Evolutionary conservation across 64 coral and sea anemone genomes (phyloP).

Genomic region (Anthopleura sola): DNA sequence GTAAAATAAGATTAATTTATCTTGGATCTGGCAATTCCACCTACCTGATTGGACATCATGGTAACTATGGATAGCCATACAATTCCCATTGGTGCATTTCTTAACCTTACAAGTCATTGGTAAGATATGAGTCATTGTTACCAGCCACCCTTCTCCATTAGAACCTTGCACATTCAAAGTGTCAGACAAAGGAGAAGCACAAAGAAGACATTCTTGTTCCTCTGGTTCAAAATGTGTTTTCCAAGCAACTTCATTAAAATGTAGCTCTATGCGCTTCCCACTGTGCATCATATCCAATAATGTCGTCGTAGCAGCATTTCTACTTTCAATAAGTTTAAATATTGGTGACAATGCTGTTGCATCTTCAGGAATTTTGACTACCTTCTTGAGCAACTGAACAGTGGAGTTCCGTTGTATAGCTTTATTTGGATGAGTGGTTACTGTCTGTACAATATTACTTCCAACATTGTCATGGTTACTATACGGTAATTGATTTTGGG

Average conservation of each 20-base stretch:
- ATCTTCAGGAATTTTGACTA: slow-evolving; percentile 34
- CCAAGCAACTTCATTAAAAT: slow-evolving; percentile 35
- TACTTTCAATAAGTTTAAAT: slow-evolving; percentile 35
- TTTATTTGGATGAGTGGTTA: not conserved
- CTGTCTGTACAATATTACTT: not conserved
- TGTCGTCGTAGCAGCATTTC: slow-evolving; percentile 22
- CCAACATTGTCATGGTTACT: not conserved
- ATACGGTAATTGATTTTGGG: not conserved
- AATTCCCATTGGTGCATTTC: slow-evolving; percentile 20
- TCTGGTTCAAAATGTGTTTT: slow-evolving; percentile 26
- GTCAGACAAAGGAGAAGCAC: slow-evolving; percentile 13
- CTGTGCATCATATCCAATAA: slow-evolving; percentile 11
- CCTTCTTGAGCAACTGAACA: not conserved
- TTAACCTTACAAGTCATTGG: slow-evolving; percentile 26
- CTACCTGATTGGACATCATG: slow-evolving; percentile 33
- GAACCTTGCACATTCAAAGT: slow-evolving; percentile 16
- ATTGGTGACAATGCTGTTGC: slow-evolving; percentile 15
- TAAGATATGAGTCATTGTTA: slow-evolving; percentile 25
- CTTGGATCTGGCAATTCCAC: not conserved
- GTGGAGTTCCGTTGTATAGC: slow-evolving; percentile 12
- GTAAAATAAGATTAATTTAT: no score
- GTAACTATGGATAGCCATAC: slow-evolving; percentile 18
- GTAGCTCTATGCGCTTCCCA: slow-evolving; percentile 17
- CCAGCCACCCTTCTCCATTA: slow-evolving; percentile 33
- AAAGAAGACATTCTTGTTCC: not conserved